phyloP scores from a whole-genome alignment of 1,140 invertebrate genomes.

The Dinothrombium tinctorium region DNA sequence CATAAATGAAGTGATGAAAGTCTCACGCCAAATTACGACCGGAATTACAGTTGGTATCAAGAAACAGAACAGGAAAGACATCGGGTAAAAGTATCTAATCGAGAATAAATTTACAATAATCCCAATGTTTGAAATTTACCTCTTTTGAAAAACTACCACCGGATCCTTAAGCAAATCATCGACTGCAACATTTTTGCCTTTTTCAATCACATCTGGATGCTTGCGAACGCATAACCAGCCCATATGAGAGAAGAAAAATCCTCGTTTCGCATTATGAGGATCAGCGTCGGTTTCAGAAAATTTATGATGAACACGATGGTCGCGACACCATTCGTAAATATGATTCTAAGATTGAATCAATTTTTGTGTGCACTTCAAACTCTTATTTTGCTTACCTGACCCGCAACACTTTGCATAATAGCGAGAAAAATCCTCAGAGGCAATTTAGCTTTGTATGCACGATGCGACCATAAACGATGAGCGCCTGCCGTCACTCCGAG shows the following conservation, averaged over 20 bases:
- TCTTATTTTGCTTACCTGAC: conserved; percentile 24
- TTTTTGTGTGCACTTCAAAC: no score
- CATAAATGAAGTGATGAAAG: conserved; percentile 45
- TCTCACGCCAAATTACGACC: conserved; percentile 57
- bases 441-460: conserved; percentile 34
- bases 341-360: conserved; percentile 46
- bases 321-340: conserved; percentile 14
- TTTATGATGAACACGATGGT: conserved; percentile 16
- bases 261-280: conserved; percentile 14
- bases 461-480: conserved; percentile 82
- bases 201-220: conserved; percentile 48
- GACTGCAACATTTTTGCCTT: conserved; percentile 60
- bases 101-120: conserved; percentile 13
- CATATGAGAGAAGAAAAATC: conserved; percentile 54
- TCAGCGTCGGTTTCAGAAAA: conserved; percentile 15
- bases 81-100: neutral
- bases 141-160: conserved; percentile 55
- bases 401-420: conserved; percentile 8
- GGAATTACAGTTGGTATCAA: conserved; percentile 58
- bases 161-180: conserved; percentile 59
- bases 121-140: conserved; percentile 6
- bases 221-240: conserved; percentile 51
- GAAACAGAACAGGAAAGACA: conserved; percentile 6
- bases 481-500: conserved; percentile 68
- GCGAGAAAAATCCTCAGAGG: conserved; percentile 23